Evolutionary conservation across 1,140 invertebrate species (phyloP), one percentile per base, ranked within the genome.

Genomic region (Harlomillsia oculata): DNA sequence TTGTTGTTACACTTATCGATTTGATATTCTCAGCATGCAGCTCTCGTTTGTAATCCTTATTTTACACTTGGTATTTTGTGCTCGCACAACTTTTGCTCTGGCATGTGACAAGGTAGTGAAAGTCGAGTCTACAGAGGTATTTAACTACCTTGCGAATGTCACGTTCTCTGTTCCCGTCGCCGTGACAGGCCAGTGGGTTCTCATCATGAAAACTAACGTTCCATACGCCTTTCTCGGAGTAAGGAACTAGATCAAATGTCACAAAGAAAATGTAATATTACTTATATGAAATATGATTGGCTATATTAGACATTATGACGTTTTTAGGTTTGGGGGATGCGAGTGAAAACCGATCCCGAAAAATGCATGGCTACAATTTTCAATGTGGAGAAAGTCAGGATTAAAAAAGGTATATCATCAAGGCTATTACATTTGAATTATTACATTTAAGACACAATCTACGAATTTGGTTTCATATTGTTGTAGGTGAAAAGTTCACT

Each of bases 181-280:
- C 21, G 18, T 53, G 5, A 26, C 28, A 29, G 52, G 52, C 4
- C 9, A 21, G 11, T 53, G 52, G 52, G n/a, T 25, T 14, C 11
- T 53, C 4, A 11, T 28, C 8, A 53, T 53, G 52, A 32, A 16
- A 25, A 53, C 52, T 16, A 28, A 44, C 21, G 25, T 5, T 30
- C 39, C 39, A 3, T 53, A 28, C 40, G 30, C 37, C 20, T 53
- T 53, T 32, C 52, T 53, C 4, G 52, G 52, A n/a, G 52, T 53
- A 44, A 53, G 52, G 30, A 16, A 16, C 16, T 41, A 14, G 11
- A 9, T 43, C 11, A 8, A 8, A 14, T 29, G 18, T 16, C 9
- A 32, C 23, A 6, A 18, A 13, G 20, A 32, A 29, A 5, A 28
- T 18, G 26, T 39, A 5, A 40, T 2, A 53, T 18, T 9, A 14